A percentile compares a stretch with the other conserved stretches of the same genome.
Conservation (phyloP, 2,888 invertebrate species). For the Tinea semifulvella region DNA sequence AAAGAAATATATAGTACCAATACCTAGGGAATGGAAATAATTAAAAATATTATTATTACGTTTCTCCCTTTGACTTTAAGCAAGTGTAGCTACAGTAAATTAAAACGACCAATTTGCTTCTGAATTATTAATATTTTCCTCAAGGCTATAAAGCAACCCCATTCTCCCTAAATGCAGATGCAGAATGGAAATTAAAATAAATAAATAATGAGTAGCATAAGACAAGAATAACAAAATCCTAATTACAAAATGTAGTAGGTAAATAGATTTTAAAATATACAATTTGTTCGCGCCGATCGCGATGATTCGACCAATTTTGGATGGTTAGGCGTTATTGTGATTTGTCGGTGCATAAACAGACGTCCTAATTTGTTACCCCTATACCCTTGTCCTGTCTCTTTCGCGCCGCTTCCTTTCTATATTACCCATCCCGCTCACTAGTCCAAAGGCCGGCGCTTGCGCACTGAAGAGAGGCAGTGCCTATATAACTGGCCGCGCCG, state of each 20-base stretch:
- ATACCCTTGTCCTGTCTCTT: too few species aligned
- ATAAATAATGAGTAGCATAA: constrained; percentile 32
- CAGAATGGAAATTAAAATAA: constrained; percentile 26
- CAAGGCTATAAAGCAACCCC: constrained; percentile 25
- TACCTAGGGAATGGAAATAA: too few species aligned
- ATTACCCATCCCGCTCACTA: too few species aligned
- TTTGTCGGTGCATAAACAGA: too few species aligned
- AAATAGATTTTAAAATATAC: background rate
- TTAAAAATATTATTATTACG: constrained; percentile 1
- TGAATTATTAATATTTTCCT: constrained; percentile 22
- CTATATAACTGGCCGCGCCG: too few species aligned
- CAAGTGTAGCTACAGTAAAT: constrained; percentile 6
- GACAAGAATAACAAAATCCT: constrained; percentile 15
- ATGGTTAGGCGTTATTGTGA: too few species aligned
- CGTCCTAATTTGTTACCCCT: too few species aligned
- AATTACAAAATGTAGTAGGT: background rate
- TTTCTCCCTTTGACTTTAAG: background rate
- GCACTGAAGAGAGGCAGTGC: too few species aligned
- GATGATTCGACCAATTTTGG: background rate
- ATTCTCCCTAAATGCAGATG: constrained; percentile 24
- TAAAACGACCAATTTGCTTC: constrained; percentile 13
- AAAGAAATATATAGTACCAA: too few species aligned
- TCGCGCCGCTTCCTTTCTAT: too few species aligned
- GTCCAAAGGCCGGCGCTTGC: too few species aligned
- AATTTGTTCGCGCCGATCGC: background rate